Evolutionary conservation across 2,888 invertebrate genomes (phyloP).

Genomic region (Tigriopus californicus): DNA sequence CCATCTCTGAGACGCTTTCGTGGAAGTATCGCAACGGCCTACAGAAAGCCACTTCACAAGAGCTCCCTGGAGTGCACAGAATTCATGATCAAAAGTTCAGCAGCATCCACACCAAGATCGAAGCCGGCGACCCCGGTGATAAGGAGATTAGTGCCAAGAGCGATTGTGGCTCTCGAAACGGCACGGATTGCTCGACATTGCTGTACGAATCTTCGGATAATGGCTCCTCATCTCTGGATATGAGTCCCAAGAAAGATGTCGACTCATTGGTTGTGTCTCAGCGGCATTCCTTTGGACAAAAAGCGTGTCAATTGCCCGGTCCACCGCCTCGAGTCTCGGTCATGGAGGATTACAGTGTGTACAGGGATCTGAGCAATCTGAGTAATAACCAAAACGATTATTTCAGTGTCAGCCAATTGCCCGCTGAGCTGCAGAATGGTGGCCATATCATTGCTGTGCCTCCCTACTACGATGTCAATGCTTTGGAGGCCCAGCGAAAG

Average conservation of each 20-base stretch:
- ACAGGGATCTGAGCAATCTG: slow-evolving; percentile 11
- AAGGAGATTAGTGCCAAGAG: no score
- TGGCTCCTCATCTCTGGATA: not conserved
- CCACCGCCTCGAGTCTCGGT: slow-evolving; percentile 5
- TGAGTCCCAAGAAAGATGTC: no score
- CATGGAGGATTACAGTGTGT: slow-evolving; percentile 13
- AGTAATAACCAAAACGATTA: not conserved
- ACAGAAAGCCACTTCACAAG: slow-evolving; percentile 1
- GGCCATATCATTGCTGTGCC: not conserved
- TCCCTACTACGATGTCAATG: not conserved
- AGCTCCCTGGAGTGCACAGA: slow-evolving; percentile 2
- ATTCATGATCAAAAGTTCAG: not conserved
- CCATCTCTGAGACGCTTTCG: not conserved
- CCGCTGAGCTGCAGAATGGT: not conserved
- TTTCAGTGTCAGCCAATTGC: not conserved
- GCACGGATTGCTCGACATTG: no score
- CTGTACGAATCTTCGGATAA: slow-evolving; percentile 1
- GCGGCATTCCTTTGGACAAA: no score
- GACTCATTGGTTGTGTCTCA: no score
- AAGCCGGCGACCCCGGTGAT: not conserved
- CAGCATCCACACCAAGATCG: not conserved
- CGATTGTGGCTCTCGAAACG: no score
- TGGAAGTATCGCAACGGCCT: not conserved
- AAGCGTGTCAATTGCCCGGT: not conserved
- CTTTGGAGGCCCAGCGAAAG: not conserved